phyloP scores from a whole-genome alignment of 2,113 vertebrate species.

The Ptychochromis oligacanthus region DNA sequence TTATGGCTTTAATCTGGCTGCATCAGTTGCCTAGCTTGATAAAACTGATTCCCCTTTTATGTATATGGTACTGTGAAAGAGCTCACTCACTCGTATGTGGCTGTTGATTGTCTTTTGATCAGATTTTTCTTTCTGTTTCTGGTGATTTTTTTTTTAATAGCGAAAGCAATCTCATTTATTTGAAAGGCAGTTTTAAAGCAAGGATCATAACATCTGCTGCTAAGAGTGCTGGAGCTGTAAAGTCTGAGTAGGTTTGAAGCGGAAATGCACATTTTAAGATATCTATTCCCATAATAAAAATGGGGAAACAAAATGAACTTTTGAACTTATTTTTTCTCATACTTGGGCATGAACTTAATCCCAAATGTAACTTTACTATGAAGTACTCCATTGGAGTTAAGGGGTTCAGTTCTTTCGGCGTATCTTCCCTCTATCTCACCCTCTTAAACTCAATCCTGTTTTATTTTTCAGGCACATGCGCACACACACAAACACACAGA shows the following conservation, averaged over 20 bases:
- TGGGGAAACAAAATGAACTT: neutral
- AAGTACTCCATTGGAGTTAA: neutral
- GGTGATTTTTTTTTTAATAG: neutral
- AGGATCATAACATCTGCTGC: neutral
- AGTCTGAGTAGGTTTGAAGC: neutral
- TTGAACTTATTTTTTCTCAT: neutral
- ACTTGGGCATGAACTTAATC: neutral
- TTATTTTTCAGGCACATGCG: neutral
- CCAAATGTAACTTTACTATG: neutral
- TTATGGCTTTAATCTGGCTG: conserved; percentile 17
- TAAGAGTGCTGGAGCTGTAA: neutral
- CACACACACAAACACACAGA: neutral
- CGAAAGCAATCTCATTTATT: neutral
- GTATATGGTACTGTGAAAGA: neutral
- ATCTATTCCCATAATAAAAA: neutral
- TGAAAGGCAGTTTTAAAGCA: neutral
- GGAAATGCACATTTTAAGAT: neutral
- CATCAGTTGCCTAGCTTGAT: neutral
- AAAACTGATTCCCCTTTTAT: neutral
- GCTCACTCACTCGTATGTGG: neutral
- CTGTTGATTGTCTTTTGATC: neutral
- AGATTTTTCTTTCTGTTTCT: neutral
- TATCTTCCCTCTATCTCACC: neutral
- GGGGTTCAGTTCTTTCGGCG: rapidly evolving
- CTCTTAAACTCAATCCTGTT: neutral